Conservation (phyloP, 53 echinoderm and acorn worm species). For the Luidia sarsii region DNA sequence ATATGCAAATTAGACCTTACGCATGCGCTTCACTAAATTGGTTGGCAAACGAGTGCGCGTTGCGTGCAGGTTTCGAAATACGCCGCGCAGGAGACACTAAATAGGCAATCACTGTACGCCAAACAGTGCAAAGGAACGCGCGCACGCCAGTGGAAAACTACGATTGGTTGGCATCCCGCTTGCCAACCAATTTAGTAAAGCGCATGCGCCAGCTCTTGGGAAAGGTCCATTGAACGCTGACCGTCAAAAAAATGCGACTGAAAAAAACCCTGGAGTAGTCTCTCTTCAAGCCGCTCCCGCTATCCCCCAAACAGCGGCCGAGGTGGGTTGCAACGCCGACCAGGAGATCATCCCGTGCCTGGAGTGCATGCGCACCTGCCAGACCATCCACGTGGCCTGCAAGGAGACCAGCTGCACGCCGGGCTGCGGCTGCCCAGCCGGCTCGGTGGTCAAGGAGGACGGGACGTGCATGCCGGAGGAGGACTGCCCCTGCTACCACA, state of each 20-base stretch:
- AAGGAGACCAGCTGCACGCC: constrained; percentile 49
- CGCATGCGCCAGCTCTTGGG: too few relatives aligned
- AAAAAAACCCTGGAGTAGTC: not conserved
- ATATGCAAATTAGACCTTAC: too few relatives aligned
- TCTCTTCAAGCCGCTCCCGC: too few relatives aligned
- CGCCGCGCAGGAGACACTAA: not conserved
- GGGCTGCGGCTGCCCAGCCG: constrained; percentile 82
- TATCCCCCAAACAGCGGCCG: constrained; percentile 26
- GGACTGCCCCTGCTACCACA: constrained; percentile 71
- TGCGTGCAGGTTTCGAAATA: too few relatives aligned
- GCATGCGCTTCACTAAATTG: too few relatives aligned
- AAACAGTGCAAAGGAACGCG: too few relatives aligned
- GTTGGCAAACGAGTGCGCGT: too few relatives aligned
- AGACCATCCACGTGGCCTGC: constrained; percentile 37
- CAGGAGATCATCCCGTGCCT: constrained; percentile 61
- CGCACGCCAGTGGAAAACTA: too few relatives aligned
- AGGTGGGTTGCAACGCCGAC: constrained; percentile 42
- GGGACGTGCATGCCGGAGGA: constrained; percentile 39
- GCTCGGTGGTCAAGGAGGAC: constrained; percentile 25
- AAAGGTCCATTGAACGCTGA: too few relatives aligned
- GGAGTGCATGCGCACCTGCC: constrained; percentile 38
- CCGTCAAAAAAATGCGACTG: not conserved
- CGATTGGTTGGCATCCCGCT: too few relatives aligned
- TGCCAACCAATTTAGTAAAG: too few relatives aligned
- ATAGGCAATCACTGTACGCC: not conserved